These are phyloP conservation scores for Heliangelus exortis DNA, from an alignment of 2,797 vertebrate species.

Conservation along the genomic window DNA sequence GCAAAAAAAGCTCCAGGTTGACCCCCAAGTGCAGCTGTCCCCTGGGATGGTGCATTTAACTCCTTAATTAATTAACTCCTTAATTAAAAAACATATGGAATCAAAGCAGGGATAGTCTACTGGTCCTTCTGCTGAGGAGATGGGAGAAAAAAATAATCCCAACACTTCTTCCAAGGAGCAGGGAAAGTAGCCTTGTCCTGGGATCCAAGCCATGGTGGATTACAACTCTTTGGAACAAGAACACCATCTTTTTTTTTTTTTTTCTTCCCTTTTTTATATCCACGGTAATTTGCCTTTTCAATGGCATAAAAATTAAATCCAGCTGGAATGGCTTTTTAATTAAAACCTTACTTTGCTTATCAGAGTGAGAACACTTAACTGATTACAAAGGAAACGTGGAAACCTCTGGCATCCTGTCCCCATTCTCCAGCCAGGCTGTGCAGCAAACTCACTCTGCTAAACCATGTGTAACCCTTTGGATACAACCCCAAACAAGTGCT, in stretches of 20 bases:
- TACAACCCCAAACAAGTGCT: neutral
- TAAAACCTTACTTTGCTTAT: slow-evolving; percentile 53
- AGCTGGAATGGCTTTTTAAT: slow-evolving; percentile 62
- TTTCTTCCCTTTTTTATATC: neutral
- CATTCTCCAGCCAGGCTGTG: neutral
- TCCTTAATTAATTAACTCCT: neutral
- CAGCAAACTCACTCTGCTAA: neutral
- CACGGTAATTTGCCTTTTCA: slow-evolving; percentile 19
- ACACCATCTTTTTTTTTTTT: neutral
- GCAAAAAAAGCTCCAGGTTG: neutral
- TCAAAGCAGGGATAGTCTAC: neutral
- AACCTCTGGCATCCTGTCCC: neutral
- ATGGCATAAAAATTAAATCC: slow-evolving; percentile 31
- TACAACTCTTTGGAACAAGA: neutral
- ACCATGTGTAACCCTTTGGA: neutral
- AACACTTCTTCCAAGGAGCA: neutral
- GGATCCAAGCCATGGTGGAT: neutral
- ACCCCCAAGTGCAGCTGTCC: neutral
- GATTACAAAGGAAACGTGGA: neutral
- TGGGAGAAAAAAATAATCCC: neutral
- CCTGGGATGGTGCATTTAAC: neutral
- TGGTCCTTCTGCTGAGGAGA: neutral
- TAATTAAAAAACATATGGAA: fast-evolving
- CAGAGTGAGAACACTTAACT: slow-evolving; percentile 34
- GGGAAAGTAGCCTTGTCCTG: neutral